phyloP scores from a whole-genome alignment of 2,888 invertebrate genomes.

The Crossocerus cetratus region DNA sequence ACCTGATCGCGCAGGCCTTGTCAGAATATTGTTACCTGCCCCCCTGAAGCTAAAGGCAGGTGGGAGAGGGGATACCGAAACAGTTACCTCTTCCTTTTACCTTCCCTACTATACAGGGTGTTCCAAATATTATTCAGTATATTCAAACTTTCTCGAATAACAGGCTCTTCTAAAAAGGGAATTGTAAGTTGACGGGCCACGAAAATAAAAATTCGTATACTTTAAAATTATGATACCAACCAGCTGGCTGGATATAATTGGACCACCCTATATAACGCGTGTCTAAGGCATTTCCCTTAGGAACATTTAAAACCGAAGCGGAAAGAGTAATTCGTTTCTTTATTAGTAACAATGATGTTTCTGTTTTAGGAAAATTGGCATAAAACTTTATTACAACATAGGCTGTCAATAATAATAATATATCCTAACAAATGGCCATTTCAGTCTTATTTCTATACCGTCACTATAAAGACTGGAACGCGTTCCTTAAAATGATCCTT shows the following conservation, averaged over 20 bases:
- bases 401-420: neutral
- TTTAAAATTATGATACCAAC: too few species aligned
- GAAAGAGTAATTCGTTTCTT: too few species aligned
- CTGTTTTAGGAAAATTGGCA: neutral
- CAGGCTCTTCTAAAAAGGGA: too few species aligned
- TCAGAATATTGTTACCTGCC: conserved; percentile 17
- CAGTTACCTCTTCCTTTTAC: conserved; percentile 14
- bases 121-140: too few species aligned
- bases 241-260: too few species aligned
- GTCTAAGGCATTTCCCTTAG: too few species aligned
- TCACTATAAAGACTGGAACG: neutral
- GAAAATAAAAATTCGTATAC: too few species aligned
- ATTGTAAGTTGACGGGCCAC: too few species aligned
- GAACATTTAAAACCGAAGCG: too few species aligned
- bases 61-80: conserved; percentile 24
- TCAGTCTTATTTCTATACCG: neutral
- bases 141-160: too few species aligned
- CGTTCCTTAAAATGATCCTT: neutral
- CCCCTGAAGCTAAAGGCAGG: conserved; percentile 3
- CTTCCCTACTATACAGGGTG: too few species aligned
- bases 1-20: conserved; percentile 32
- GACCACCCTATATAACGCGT: too few species aligned
- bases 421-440: neutral
- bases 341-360: neutral
- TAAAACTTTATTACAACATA: neutral